A percentile compares a stretch with the other conserved stretches of the same genome.
Evolutionary conservation across 2,888 invertebrate species (phyloP).

Genomic region (Torymus aiolomorphi): DNA sequence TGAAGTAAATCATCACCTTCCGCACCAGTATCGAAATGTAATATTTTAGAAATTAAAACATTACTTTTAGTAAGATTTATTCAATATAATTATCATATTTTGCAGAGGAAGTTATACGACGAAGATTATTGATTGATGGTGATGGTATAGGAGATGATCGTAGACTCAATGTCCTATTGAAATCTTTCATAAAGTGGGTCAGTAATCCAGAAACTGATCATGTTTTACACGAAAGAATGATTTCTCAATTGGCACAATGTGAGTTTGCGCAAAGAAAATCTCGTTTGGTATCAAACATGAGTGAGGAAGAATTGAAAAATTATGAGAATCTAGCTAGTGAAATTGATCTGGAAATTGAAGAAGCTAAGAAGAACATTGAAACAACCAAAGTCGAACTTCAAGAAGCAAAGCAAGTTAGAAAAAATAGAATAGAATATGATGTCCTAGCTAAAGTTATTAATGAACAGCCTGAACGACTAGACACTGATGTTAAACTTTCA

Average conservation of each 20-base stretch:
- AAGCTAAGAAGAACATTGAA: conserved; percentile 88
- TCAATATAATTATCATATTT: not conserved
- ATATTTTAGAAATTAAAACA: too few species aligned
- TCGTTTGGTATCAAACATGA: conserved; percentile 87
- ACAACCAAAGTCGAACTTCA: conserved; percentile 88
- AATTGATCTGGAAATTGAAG: conserved; percentile 87
- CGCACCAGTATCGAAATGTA: too few species aligned
- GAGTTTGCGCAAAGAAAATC: conserved; percentile 93
- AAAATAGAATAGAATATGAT: conserved; percentile 95
- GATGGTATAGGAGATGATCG: conserved; percentile 98
- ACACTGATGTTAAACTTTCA: conserved; percentile 83
- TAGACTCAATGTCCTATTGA: conserved; percentile 88
- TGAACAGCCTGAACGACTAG: conserved; percentile 91
- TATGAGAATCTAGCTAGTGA: conserved; percentile 87
- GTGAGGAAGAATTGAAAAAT: conserved; percentile 88
- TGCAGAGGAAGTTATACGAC: conserved; percentile 94
- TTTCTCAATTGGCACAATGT: conserved; percentile 90
- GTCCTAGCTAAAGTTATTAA: conserved; percentile 93
- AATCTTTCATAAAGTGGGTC: conserved; percentile 89
- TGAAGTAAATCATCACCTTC: too few species aligned
- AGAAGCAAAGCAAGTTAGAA: conserved; percentile 90
- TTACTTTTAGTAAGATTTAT: too few species aligned
- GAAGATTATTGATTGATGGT: conserved; percentile 94
- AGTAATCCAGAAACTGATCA: conserved; percentile 79
- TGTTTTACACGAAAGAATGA: conserved; percentile 84